A percentile compares a stretch with the other conserved stretches of the same genome.
Conservation (phyloP, 2,113 vertebrate genomes). For the Vulpes ferrilata region DNA sequence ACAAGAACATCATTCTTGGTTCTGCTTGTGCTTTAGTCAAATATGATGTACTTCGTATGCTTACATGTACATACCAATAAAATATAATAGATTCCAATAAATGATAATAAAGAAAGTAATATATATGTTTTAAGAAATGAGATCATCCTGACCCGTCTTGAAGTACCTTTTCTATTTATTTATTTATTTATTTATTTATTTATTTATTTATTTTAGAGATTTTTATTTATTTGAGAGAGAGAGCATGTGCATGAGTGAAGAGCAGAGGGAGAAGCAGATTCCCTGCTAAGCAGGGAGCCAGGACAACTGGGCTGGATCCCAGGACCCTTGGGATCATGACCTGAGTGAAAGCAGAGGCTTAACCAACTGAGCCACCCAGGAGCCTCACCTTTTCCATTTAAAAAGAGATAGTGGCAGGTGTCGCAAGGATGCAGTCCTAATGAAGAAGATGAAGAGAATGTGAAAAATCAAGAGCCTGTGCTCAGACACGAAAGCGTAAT, state of each 20-base stretch:
- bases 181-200: background rate
- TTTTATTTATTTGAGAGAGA: background rate
- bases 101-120: background rate
- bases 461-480: background rate
- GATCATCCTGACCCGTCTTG: background rate
- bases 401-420: background rate
- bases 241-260: background rate
- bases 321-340: no score
- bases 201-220: background rate
- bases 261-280: background rate
- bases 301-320: no score
- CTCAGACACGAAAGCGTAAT: background rate
- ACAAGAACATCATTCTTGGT: background rate
- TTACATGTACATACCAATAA: background rate
- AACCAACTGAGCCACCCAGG: background rate
- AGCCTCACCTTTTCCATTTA: background rate
- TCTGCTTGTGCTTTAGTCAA: background rate
- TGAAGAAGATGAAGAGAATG: background rate
- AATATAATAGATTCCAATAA: background rate
- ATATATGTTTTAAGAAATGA: constrained; percentile 13
- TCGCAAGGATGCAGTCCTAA: background rate
- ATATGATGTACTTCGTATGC: background rate
- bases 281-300: no score
- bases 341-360: background rate
- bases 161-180: background rate